Conservation (phyloP, 2,113 vertebrate species). For the Caretta caretta region DNA sequence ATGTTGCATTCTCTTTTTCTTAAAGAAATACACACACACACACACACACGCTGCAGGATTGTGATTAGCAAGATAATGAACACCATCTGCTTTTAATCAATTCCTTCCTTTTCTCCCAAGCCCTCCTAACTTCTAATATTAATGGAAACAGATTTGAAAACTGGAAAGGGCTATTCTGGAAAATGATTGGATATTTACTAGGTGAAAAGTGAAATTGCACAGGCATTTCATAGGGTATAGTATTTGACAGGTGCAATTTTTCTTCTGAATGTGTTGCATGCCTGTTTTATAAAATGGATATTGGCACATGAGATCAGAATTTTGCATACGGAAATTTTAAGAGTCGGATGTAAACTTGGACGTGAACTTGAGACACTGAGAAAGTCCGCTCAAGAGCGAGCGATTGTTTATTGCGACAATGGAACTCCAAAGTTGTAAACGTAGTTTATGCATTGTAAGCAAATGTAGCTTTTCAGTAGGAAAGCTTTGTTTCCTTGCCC, state of each 20-base stretch:
- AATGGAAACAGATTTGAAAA: constrained; percentile 84
- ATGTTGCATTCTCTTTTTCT: constrained; percentile 62
- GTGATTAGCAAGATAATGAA: constrained; percentile 86
- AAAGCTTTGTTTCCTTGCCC: not conserved
- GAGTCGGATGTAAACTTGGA: not conserved
- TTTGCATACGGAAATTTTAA: constrained; percentile 54
- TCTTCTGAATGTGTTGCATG: constrained; percentile 80
- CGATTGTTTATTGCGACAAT: not conserved
- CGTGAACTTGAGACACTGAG: not conserved
- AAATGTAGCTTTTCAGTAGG: not conserved
- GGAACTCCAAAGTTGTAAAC: not conserved
- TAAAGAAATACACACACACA: not conserved
- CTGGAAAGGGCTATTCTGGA: constrained; percentile 80
- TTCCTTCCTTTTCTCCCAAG: constrained; percentile 82
- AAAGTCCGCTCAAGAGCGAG: not conserved
- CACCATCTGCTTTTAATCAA: constrained; percentile 83
- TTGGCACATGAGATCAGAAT: constrained; percentile 71
- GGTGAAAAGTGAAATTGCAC: constrained; percentile 84
- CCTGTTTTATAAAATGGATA: constrained; percentile 80
- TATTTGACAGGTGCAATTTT: constrained; percentile 86
- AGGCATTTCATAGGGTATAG: constrained; percentile 80
- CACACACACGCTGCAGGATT: constrained; percentile 65
- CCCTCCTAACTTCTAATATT: constrained; percentile 83
- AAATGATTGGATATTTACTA: constrained; percentile 84
- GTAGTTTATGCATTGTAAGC: not conserved